phyloP scores from a whole-genome alignment of 1,140 invertebrate genomes.

The Galleria mellonella region DNA sequence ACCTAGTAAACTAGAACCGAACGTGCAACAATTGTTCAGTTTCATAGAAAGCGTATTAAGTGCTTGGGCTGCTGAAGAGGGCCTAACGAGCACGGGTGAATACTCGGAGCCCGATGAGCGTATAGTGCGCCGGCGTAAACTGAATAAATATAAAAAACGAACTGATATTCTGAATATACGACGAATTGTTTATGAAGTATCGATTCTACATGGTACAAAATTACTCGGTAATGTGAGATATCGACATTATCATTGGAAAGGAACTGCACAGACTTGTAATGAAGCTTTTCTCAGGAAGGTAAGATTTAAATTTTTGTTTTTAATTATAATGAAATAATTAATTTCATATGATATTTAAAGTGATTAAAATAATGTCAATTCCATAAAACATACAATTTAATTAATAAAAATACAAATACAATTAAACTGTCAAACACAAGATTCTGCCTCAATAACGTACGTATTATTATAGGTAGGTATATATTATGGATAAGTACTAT shows the following conservation, averaged over 20 bases:
- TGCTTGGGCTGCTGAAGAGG: slow-evolving; percentile 81
- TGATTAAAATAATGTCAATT: too few relatives aligned
- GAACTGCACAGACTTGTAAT: slow-evolving; percentile 83
- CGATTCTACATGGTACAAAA: slow-evolving; percentile 77
- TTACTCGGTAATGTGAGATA: slow-evolving; percentile 79
- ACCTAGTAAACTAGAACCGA: slow-evolving; percentile 77
- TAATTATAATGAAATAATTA: too few relatives aligned
- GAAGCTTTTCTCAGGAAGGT: slow-evolving; percentile 85
- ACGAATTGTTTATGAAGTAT: slow-evolving; percentile 79
- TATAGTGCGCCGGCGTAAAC: slow-evolving; percentile 77
- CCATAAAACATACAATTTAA: too few relatives aligned
- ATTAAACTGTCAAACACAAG: too few relatives aligned
- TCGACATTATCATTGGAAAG: slow-evolving; percentile 83
- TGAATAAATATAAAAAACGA: slow-evolving; percentile 78
- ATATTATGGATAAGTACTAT: too few relatives aligned
- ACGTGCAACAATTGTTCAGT: slow-evolving; percentile 85
- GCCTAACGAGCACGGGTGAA: slow-evolving; percentile 79
- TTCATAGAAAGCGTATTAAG: slow-evolving; percentile 83
- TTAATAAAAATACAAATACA: too few relatives aligned
- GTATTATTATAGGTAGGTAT: too few relatives aligned
- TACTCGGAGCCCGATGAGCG: slow-evolving; percentile 78
- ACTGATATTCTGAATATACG: slow-evolving; percentile 78
- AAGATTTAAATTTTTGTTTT: slow-evolving; percentile 20
- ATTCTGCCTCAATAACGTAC: too few relatives aligned
- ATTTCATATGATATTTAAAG: too few relatives aligned